Percentiles rank a stretch among this genome's conserved stretches.
phyloP scores from a whole-genome alignment of 2,113 vertebrate genomes.

The Protobothrops flavoviridis region DNA sequence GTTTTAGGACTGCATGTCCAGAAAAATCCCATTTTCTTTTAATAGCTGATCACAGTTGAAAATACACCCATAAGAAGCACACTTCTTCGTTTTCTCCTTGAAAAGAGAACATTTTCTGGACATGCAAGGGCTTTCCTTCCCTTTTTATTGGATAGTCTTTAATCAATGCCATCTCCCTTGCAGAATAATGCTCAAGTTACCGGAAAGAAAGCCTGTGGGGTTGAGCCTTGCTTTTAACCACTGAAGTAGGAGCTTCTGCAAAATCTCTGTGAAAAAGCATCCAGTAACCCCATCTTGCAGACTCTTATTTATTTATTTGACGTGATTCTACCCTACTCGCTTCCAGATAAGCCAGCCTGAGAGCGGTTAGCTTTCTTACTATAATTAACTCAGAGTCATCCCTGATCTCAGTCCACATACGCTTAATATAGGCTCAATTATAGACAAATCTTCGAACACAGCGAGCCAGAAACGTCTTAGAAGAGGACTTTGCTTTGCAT shows the following conservation, averaged over 20 bases:
- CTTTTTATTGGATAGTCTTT: background rate
- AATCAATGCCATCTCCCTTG: background rate
- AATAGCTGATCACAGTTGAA: background rate
- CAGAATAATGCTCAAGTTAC: background rate
- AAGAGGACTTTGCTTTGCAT: no score
- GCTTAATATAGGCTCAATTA: background rate
- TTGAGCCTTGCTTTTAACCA: background rate
- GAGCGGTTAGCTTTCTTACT: background rate
- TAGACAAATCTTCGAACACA: background rate
- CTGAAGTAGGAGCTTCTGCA: background rate
- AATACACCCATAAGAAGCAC: background rate
- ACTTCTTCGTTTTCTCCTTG: background rate
- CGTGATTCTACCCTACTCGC: background rate
- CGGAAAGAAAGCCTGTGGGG: background rate
- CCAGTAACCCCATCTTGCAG: background rate
- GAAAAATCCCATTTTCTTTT: background rate
- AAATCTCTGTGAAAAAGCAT: background rate
- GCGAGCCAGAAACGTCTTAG: background rate
- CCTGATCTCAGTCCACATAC: background rate
- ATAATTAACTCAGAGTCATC: background rate
- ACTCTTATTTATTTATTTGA: background rate
- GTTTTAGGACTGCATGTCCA: background rate
- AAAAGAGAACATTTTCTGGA: background rate
- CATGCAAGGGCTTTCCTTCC: background rate
- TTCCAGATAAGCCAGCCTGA: background rate